Percentiles rank a stretch among this genome's conserved stretches.
Conservation (phyloP, 2,888 invertebrate species). For the Tenthredo amoena region DNA sequence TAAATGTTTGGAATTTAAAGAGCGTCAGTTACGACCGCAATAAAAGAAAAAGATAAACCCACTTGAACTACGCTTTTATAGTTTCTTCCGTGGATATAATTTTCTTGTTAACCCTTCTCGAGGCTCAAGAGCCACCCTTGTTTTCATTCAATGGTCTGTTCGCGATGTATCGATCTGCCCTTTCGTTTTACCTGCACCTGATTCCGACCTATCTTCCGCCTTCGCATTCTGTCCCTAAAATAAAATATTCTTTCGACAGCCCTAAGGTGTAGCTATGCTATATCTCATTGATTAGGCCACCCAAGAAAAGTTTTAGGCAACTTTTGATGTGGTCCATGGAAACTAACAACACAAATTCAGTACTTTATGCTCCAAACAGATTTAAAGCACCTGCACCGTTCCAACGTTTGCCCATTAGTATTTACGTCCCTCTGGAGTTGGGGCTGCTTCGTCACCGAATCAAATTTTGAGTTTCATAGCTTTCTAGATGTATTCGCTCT, state of each 20-base stretch:
- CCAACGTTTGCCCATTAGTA: background rate
- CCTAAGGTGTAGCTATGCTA: background rate
- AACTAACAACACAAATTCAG: background rate
- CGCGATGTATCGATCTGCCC: slow-evolving; percentile 8
- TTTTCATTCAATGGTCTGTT: slow-evolving; percentile 6
- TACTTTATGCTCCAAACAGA: background rate
- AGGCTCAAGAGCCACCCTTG: background rate
- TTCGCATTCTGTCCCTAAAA: background rate
- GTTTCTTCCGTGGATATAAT: background rate
- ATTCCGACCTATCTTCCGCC: background rate
- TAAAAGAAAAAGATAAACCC: slow-evolving; percentile 1
- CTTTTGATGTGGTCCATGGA: background rate
- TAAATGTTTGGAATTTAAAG: background rate
- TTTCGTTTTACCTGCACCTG: slow-evolving; percentile 8
- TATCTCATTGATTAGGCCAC: background rate
- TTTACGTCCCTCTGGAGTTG: background rate
- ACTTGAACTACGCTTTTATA: background rate
- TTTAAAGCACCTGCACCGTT: background rate
- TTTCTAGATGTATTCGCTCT: too few species aligned
- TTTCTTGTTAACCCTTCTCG: slow-evolving; percentile 18
- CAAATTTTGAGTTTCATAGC: background rate
- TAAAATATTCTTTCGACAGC: background rate
- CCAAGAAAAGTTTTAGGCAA: background rate
- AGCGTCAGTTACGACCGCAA: background rate
- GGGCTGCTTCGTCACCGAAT: background rate